These are phyloP conservation scores for Alca torda DNA, from an alignment of 2,797 vertebrate species.

Conservation along the genomic window DNA sequence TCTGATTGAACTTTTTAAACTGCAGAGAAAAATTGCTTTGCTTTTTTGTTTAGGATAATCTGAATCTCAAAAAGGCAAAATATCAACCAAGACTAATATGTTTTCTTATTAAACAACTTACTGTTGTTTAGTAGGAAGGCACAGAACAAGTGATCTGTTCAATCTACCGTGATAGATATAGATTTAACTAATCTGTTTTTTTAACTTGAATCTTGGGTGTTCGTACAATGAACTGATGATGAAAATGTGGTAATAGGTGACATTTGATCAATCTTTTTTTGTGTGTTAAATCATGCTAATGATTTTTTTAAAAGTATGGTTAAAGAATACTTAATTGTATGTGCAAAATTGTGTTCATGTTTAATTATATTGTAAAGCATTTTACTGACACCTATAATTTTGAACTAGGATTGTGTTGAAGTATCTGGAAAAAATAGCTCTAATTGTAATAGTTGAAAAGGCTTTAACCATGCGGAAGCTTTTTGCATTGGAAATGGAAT, in stretches of 20 bases:
- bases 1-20: background rate
- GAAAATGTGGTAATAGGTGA: background rate
- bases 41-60: background rate
- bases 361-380: slow-evolving; percentile 30
- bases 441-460: background rate
- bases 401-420: background rate
- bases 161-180: background rate
- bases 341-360: background rate
- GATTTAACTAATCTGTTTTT: background rate
- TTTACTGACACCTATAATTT: background rate
- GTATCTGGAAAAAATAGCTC: background rate
- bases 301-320: background rate
- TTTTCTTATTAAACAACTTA: background rate
- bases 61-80: background rate
- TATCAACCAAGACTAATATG: background rate
- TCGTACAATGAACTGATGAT: background rate
- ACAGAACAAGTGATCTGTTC: background rate
- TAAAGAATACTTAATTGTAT: background rate
- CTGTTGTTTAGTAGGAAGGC: background rate
- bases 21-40: background rate
- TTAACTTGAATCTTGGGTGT: background rate
- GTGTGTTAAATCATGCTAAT: background rate
- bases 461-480: background rate
- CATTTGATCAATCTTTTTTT: background rate
- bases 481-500: background rate